phyloP scores from a whole-genome alignment of 2,888 invertebrate genomes.

The Drosophila kambysellisi region DNA sequence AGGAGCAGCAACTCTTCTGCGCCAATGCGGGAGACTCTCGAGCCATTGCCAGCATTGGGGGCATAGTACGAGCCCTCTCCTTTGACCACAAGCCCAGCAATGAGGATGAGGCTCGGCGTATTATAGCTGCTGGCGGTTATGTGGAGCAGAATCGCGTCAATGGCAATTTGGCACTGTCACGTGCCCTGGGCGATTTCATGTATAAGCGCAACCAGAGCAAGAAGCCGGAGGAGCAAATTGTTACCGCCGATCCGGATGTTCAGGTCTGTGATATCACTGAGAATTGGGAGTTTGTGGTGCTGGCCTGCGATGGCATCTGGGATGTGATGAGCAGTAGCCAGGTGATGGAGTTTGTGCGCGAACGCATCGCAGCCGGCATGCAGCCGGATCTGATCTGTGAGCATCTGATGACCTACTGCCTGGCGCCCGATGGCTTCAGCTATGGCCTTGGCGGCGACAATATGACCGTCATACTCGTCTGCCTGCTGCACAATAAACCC shows the following conservation, averaged over 20 bases:
- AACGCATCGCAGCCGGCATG: slow-evolving; percentile 91
- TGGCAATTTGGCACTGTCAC: slow-evolving; percentile 97
- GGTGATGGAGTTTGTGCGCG: slow-evolving; percentile 95
- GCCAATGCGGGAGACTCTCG: slow-evolving; percentile 99
- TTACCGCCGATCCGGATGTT: slow-evolving; percentile 98
- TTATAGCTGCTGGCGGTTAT: slow-evolving; percentile 97
- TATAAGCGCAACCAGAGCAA: slow-evolving; percentile 96
- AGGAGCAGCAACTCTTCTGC: slow-evolving; percentile 94
- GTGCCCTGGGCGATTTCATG: slow-evolving; percentile 98
- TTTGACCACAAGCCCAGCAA: slow-evolving; percentile 98
- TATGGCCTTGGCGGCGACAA: slow-evolving; percentile 99
- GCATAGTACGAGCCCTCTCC: slow-evolving; percentile 90
- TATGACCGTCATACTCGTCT: slow-evolving; percentile 98
- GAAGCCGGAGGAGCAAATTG: slow-evolving; percentile 96
- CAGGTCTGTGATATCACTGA: slow-evolving; percentile 91
- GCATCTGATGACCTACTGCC: slow-evolving; percentile 95
- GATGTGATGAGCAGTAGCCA: slow-evolving; percentile 98
- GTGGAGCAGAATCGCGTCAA: slow-evolving; percentile 98
- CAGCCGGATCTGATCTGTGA: slow-evolving; percentile 98
- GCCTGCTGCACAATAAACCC: slow-evolving; percentile 87
- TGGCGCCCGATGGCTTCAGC: slow-evolving; percentile 98
- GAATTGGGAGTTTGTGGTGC: slow-evolving; percentile 97
- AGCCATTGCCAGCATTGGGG: slow-evolving; percentile 95
- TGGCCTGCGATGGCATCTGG: slow-evolving; percentile 99
- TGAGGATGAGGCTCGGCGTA: slow-evolving; percentile 93